Base-by-base conservation (phyloP, 2,888 invertebrate genomes). In the Branchipolynoe longqiensis region DNA sequence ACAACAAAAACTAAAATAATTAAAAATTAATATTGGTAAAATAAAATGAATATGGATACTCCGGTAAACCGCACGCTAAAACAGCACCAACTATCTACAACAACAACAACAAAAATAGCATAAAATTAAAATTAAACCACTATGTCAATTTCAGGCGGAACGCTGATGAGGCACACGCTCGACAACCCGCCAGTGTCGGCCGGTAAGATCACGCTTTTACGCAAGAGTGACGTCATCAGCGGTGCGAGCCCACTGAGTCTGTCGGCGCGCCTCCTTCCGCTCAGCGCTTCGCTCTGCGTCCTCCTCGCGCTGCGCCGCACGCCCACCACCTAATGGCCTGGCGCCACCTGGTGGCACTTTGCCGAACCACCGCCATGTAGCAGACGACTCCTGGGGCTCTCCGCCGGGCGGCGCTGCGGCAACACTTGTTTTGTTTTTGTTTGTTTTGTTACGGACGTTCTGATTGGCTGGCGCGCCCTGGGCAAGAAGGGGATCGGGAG, bases 131-230 rank as follows among this genome's bases (percentile, higher is more conserved):
- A n/a, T n/a, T n/a, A n/a, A n/a, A n/a, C n/a, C n/a, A n/a, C n/a
- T n/a, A n/a, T n/a, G n/a, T n/a, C n/a, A n/a, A n/a, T n/a, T n/a
- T 41, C 62, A 83, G 83, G 83, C 40, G 83, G 83, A 22, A 62
- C 62, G 22, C 31, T 83, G 59, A 40, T 62, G 58, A 59, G 83
- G 40, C 83, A 83, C 64, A 62, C 40, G 22, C 58, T 59, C 14
- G 83, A 83, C 40, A 36, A 40, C 28, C 83, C 83, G 1, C 40
- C 83, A 83, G 83, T 83, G 1, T 83, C 83, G 3, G 6, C 25
- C 4, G 0, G 1, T 25, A 83, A 83, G 58, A 83, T 83, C 38
- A 83, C 83, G 28, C 59, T 83, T 18, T 62, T 62, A 62, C 59
- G 62, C 8, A 58, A 59, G 12, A 36, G 83, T 28, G 62, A 83